phyloP scores from a whole-genome alignment of 2,113 vertebrate species.

The Oryzias javanicus region DNA sequence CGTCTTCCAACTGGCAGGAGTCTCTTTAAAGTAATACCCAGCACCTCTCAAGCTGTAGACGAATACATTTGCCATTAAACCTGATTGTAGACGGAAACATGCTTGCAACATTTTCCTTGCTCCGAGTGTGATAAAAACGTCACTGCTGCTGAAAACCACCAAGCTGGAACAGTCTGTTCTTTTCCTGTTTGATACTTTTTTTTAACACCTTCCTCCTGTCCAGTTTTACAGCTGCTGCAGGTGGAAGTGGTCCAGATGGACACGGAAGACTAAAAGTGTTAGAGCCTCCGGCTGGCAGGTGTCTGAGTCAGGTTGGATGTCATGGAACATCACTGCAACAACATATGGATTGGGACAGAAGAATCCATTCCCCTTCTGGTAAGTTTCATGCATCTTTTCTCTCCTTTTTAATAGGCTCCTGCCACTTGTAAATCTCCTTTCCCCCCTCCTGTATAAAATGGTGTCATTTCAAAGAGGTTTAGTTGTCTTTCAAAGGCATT shows the following conservation, averaged over 20 bases:
- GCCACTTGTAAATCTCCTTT: constrained; percentile 7
- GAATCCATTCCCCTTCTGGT: constrained; percentile 69
- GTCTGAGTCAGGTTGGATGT: constrained; percentile 72
- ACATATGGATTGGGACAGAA: constrained; percentile 70
- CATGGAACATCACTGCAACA: constrained; percentile 74
- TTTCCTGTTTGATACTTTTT: constrained; percentile 30
- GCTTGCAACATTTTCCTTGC: constrained; percentile 15
- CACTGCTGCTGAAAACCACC: constrained; percentile 16
- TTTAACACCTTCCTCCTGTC: constrained; percentile 35
- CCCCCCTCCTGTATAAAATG: constrained; percentile 21
- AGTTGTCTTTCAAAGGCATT: constrained; percentile 11
- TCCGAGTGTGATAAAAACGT: constrained; percentile 16
- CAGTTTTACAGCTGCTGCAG: constrained; percentile 34
- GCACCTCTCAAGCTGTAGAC: constrained; percentile 16
- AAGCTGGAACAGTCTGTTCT: constrained; percentile 1
- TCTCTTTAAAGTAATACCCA: constrained; percentile 45
- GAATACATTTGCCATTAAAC: constrained; percentile 33
- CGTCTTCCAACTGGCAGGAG: constrained; percentile 51
- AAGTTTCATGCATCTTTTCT: constrained; percentile 41
- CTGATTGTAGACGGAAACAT: constrained; percentile 26
- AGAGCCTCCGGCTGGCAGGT: constrained; percentile 62
- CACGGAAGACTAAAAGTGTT: constrained; percentile 39
- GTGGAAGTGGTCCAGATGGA: constrained; percentile 63
- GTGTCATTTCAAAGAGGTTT: constrained; percentile 18
- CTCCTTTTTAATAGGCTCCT: constrained; percentile 24